phyloP scores from a whole-genome alignment of 2,113 vertebrate species.

The Paracanthobrama guichenoti region DNA sequence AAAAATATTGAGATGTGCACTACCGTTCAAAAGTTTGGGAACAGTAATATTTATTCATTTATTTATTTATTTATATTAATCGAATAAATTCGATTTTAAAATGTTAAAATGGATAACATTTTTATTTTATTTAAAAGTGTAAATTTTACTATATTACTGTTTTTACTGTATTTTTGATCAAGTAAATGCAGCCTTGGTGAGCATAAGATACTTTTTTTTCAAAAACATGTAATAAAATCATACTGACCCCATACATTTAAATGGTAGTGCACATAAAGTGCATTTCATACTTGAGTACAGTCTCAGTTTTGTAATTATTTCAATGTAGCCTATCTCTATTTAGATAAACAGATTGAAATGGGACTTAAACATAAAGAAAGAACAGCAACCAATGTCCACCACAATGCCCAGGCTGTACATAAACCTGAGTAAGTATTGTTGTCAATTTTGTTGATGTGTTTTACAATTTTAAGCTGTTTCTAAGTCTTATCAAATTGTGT shows the following conservation, averaged over 20 bases:
- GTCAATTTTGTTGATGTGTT: neutral
- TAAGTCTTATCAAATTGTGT: neutral
- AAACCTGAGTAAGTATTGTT: slow-evolving; percentile 69
- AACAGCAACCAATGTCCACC: slow-evolving; percentile 60
- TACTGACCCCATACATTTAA: too few species aligned
- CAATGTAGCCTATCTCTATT: neutral
- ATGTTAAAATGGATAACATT: too few species aligned
- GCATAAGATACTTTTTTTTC: too few species aligned
- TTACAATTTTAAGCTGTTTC: neutral
- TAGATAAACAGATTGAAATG: slow-evolving; percentile 68
- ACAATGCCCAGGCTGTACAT: slow-evolving; percentile 62
- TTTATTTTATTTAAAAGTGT: too few species aligned
- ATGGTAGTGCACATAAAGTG: neutral
- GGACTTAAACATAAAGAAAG: slow-evolving; percentile 62
- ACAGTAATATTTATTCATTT: too few species aligned
- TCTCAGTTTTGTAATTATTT: neutral
- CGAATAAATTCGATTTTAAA: too few species aligned
- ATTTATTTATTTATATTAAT: too few species aligned
- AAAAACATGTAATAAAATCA: too few species aligned
- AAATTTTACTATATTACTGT: too few species aligned
- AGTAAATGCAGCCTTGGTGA: too few species aligned
- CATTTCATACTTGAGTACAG: neutral
- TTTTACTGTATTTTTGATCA: too few species aligned
- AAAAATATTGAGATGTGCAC: neutral
- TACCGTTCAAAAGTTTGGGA: neutral